Base-by-base conservation (phyloP, 2,888 invertebrate species). In the Mesochorus sp. region DNA sequence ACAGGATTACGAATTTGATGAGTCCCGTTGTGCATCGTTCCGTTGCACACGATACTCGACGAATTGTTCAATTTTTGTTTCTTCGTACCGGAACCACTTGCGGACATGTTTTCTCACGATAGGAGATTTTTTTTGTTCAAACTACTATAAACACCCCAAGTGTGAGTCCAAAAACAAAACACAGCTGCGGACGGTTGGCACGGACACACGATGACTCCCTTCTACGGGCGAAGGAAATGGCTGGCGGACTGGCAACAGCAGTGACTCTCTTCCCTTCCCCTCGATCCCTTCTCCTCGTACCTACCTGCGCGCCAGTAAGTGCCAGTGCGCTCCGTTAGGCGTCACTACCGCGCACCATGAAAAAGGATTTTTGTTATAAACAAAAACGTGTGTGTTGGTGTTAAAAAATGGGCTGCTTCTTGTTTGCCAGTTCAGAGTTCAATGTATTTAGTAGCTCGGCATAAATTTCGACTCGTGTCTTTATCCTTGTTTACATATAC, bases 41-140 rank as follows among this genome's bases (percentile, higher is more conserved):
- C 93, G 85, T 94, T 94, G 88, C 94, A 92, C 85, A 92, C 92
- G 85, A 93, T 92, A 82, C 91, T 91, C 73, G 91, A 88, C 85
- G 92, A 93, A 86, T 95, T 96, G 92, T 95, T 97, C 83, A 97
- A 93, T 93, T 97, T 97, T 92, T 97, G 97, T 92, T 97, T 97
- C 92, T 97, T 97, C 87, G 95, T 95, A 91, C 97, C 96, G 94
- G 96, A 97, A 94, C 96, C 97, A 92, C 96, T 95, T 92, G 97
- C 95, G 92, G 97, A 96, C 97, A 97, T 97, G 85, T 90, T 91
- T 87, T 82, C 81, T 88, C 53, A 24, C 55, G 21, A 19, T 57
- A n/a, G n/a, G n/a, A n/a, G n/a, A n/a, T 39, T 74, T 28, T 57
- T 14, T 37, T 49, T 59, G 17, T n/a, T 47, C 19, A 1, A 39